A percentile compares a stretch with the other conserved stretches of the same genome.
These are phyloP conservation scores for Alosa alosa DNA, from an alignment of 2,113 vertebrate genomes.

Conservation along the genomic window DNA sequence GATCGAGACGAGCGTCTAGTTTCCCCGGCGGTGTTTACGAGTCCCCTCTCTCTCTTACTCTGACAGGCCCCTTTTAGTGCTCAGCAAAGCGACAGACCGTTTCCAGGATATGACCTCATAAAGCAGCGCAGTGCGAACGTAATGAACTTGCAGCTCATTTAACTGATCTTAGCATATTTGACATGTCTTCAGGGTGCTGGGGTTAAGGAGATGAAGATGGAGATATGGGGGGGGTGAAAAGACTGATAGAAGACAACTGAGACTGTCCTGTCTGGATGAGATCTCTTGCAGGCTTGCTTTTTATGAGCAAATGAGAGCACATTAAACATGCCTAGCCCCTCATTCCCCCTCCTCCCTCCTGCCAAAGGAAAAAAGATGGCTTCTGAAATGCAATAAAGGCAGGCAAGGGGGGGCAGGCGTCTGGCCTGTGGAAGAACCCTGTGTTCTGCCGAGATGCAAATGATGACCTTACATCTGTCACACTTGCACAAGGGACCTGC, in stretches of 20 bases:
- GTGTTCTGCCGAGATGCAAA: background rate
- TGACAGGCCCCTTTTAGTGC: constrained; percentile 62
- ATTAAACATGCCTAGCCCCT: background rate
- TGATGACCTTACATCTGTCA: background rate
- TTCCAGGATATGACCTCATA: constrained; percentile 71
- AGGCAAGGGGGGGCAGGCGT: constrained; percentile 39
- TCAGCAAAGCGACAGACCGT: constrained; percentile 55
- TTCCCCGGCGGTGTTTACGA: background rate
- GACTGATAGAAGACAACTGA: constrained; percentile 33
- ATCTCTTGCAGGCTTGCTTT: constrained; percentile 16
- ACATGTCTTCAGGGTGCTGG: constrained; percentile 62
- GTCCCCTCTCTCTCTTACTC: constrained; percentile 31
- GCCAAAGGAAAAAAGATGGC: constrained; percentile 22
- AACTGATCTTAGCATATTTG: constrained; percentile 67
- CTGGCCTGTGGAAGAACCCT: background rate
- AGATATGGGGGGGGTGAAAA: constrained; percentile 35
- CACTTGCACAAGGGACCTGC: constrained; percentile 1
- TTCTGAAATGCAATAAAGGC: constrained; percentile 53
- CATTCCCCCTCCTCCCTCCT: constrained; percentile 27
- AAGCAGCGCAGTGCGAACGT: constrained; percentile 65
- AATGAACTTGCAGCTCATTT: constrained; percentile 72
- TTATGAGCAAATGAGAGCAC: constrained; percentile 17
- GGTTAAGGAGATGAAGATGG: constrained; percentile 46
- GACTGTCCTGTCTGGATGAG: constrained; percentile 47
- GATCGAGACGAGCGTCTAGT: background rate